A percentile compares a stretch with the other conserved stretches of the same genome.
These are phyloP conservation scores for Lasioglossum albipes DNA, from an alignment of 1,140 invertebrate species.

Conservation along the genomic window DNA sequence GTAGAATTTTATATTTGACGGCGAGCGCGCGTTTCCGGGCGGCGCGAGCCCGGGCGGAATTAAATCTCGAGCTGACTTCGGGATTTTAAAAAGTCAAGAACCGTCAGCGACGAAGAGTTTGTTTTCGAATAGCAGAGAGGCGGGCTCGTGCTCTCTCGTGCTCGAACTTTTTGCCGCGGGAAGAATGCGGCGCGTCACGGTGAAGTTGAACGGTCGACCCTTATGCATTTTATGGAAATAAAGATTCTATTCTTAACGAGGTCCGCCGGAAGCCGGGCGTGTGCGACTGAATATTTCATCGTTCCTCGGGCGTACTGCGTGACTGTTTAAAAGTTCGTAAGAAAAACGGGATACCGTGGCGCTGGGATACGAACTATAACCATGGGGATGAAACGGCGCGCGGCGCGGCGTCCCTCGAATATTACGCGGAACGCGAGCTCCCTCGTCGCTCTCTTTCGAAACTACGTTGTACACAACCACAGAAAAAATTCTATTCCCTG, in stretches of 20 bases:
- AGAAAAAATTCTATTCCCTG: no score
- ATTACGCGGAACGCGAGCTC: not conserved
- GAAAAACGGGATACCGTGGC: conserved; percentile 1
- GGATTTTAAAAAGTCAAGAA: conserved; percentile 6
- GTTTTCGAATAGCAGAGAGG: conserved; percentile 18
- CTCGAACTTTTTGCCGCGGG: conserved; percentile 13
- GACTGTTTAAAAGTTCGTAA: conserved; percentile 38
- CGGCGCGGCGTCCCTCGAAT: not conserved
- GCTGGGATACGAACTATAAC: not conserved
- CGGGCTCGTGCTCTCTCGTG: not conserved
- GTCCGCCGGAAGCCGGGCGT: conserved; percentile 40
- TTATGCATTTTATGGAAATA: conserved; percentile 50
- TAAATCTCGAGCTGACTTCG: conserved; percentile 7
- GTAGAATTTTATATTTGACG: not conserved
- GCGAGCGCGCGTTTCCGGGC: not conserved
- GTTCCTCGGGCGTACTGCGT: conserved; percentile 22
- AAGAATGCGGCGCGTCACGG: not conserved
- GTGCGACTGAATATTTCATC: conserved; percentile 46
- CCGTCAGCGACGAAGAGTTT: conserved; percentile 11
- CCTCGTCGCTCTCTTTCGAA: not conserved
- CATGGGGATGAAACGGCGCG: not conserved
- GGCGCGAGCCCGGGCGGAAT: not conserved
- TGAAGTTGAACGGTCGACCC: conserved; percentile 31
- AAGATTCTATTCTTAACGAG: conserved; percentile 52
- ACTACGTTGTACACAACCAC: no score